These are phyloP conservation scores for Drosophila grimshawi DNA, from an alignment of 1,140 invertebrate species.

Conservation along the genomic window DNA sequence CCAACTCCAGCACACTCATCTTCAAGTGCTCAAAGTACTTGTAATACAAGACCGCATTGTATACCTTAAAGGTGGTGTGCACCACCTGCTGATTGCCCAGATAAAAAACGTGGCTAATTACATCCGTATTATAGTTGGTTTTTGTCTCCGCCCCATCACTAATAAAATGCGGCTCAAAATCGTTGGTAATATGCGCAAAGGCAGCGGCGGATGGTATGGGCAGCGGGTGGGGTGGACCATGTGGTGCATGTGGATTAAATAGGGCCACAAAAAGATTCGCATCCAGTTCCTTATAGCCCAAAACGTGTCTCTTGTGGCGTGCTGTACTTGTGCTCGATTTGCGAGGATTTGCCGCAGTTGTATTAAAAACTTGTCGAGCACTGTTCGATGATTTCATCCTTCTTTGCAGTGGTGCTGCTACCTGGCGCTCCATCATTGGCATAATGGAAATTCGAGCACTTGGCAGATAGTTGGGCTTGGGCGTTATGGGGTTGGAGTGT, in stretches of 20 bases:
- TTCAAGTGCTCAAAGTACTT: conserved; percentile 90
- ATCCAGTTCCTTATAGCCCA: conserved; percentile 74
- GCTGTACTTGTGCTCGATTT: conserved; percentile 42
- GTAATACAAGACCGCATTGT: conserved; percentile 90
- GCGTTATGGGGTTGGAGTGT: conserved; percentile 70
- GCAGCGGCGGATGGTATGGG: conserved; percentile 43
- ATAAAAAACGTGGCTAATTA: conserved; percentile 83
- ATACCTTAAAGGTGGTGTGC: conserved; percentile 87
- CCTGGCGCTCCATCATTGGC: conserved; percentile 70
- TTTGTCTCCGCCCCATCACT: conserved; percentile 51
- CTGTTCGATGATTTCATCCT: conserved; percentile 41
- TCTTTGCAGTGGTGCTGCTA: conserved; percentile 47
- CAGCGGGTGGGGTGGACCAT: conserved; percentile 46
- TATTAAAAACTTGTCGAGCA: conserved; percentile 27
- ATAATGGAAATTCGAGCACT: conserved; percentile 54
- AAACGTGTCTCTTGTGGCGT: conserved; percentile 64
- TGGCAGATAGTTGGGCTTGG: conserved; percentile 67
- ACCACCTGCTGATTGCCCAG: conserved; percentile 75
- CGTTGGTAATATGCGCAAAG: conserved; percentile 64
- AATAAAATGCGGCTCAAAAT: conserved; percentile 71
- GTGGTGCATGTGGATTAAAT: conserved; percentile 57
- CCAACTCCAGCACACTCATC: conserved; percentile 89
- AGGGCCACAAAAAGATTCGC: conserved; percentile 73
- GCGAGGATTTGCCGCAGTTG: conserved; percentile 43
- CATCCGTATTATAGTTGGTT: conserved; percentile 78